phyloP scores from a whole-genome alignment of 2,888 invertebrate species.

The Parthenolecanium corni region DNA sequence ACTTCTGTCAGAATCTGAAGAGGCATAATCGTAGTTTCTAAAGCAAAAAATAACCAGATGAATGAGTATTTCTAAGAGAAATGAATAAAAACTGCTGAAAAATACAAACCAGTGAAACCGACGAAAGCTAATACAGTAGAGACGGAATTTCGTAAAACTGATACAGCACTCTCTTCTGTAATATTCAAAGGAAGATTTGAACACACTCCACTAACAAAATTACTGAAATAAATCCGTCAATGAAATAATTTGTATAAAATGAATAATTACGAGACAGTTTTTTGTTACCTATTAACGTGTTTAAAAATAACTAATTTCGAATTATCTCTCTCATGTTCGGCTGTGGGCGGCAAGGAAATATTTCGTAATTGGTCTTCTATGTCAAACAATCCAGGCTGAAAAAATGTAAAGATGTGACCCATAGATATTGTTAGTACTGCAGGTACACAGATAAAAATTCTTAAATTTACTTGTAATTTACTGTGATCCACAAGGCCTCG shows the following conservation, averaged over 20 bases:
- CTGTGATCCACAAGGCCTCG: neutral
- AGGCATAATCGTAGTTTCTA: slow-evolving; percentile 15
- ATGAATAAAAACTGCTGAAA: neutral
- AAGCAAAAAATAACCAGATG: neutral
- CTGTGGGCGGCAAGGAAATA: too few relatives aligned
- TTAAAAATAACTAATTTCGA: too few relatives aligned
- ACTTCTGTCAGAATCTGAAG: slow-evolving; percentile 20
- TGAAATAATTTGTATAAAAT: neutral
- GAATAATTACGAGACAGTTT: neutral
- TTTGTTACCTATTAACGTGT: too few relatives aligned
- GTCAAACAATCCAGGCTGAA: too few relatives aligned
- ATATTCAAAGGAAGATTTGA: slow-evolving; percentile 2
- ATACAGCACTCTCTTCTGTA: slow-evolving; percentile 7
- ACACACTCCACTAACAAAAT: slow-evolving; percentile 11
- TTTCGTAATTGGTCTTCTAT: too few relatives aligned
- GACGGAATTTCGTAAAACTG: neutral
- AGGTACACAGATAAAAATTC: too few relatives aligned
- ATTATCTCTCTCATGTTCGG: neutral
- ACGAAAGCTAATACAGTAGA: slow-evolving; percentile 14
- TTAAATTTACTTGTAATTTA: slow-evolving; percentile 2
- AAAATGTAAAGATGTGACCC: too few relatives aligned
- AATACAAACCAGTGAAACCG: slow-evolving; percentile 11
- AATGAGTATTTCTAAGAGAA: neutral
- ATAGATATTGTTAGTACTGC: too few relatives aligned
- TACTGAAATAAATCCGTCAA: neutral